Percentiles rank a stretch among this genome's conserved stretches.
phyloP scores from a whole-genome alignment of 2,113 vertebrate genomes.

The Hemibates koningsi region DNA sequence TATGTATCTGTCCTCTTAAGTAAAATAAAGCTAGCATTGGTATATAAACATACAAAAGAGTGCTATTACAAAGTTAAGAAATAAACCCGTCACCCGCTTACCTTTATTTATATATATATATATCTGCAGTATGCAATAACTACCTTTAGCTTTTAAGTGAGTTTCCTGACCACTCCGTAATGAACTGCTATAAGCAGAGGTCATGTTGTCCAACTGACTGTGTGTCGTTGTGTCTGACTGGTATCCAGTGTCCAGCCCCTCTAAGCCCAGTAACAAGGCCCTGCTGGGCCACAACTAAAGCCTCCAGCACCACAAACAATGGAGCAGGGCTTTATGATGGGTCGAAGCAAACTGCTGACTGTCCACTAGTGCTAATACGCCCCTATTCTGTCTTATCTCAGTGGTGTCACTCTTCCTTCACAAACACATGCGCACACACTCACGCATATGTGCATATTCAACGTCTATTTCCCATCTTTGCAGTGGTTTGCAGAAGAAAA shows the following conservation, averaged over 20 bases:
- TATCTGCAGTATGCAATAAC: background rate
- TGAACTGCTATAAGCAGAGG: background rate
- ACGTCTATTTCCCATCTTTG: background rate
- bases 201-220: background rate
- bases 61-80: background rate
- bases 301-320: slow-evolving; percentile 61
- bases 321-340: slow-evolving; percentile 60
- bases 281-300: slow-evolving; percentile 55
- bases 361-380: slow-evolving; percentile 57
- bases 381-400: slow-evolving; percentile 54
- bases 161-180: background rate
- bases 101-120: no score
- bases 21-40: background rate
- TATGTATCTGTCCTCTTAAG: background rate
- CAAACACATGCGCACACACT: background rate
- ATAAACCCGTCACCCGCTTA: background rate
- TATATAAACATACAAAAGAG: background rate
- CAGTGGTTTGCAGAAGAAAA: background rate
- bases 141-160: background rate
- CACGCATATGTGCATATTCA: background rate
- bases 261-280: slow-evolving; percentile 74
- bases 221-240: slow-evolving; percentile 44
- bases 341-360: slow-evolving; percentile 75
- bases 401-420: slow-evolving; percentile 8
- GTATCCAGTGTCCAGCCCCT: slow-evolving; percentile 50